Evolutionary conservation across 2,888 invertebrate genomes (phyloP).

Genomic region (Diadromus collaris): DNA sequence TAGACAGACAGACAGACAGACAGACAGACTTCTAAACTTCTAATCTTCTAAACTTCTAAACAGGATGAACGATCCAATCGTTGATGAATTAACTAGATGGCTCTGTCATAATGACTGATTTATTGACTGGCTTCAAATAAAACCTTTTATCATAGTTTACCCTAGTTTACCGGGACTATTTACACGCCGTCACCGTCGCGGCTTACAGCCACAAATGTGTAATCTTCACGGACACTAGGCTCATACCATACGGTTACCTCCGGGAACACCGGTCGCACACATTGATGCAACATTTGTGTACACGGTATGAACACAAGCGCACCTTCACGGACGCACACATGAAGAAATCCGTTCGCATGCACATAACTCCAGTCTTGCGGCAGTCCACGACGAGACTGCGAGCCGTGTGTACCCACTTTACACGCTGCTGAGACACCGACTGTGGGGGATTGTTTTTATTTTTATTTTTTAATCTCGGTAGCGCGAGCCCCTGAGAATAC

Average conservation of each 20-base stretch:
- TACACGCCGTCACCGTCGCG: not conserved
- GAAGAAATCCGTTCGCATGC: constrained; percentile 54
- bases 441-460: constrained; percentile 8
- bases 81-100: not conserved
- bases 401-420: constrained; percentile 67
- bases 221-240: not conserved
- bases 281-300: constrained; percentile 2
- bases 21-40: too few species aligned
- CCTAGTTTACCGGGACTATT: not conserved
- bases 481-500: not conserved
- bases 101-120: not conserved
- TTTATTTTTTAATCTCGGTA: constrained; percentile 22
- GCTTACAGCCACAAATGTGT: not conserved
- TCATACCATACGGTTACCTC: constrained; percentile 11
- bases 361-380: constrained; percentile 64
- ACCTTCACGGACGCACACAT: constrained; percentile 53
- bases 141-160: not conserved
- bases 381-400: constrained; percentile 75
- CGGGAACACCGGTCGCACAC: not conserved
- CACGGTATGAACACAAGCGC: constrained; percentile 26
- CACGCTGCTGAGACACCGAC: constrained; percentile 34
- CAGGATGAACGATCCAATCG: not conserved
- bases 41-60: not conserved
- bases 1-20: too few species aligned
- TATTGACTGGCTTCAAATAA: not conserved